phyloP scores from a whole-genome alignment of 2,888 invertebrate species.

The Salpingus planirostris region DNA sequence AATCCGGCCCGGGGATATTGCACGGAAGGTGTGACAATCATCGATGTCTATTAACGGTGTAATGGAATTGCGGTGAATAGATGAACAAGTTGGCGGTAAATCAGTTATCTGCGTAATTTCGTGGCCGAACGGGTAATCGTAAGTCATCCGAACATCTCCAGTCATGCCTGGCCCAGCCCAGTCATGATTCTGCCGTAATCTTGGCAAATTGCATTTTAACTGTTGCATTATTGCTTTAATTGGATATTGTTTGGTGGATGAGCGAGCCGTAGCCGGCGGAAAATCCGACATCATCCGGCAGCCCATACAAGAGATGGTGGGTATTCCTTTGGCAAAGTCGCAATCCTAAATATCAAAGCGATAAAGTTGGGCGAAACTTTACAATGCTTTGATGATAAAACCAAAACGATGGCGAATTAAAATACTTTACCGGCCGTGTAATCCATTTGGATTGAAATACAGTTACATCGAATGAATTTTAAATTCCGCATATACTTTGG shows the following conservation, averaged over 20 bases:
- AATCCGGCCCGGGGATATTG: no score
- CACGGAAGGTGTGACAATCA: constrained; percentile 2
- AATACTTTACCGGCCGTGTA: constrained; percentile 29
- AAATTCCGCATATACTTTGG: constrained; percentile 19
- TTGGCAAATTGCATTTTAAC: not conserved
- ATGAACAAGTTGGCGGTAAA: constrained; percentile 8
- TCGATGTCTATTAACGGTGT: constrained; percentile 8
- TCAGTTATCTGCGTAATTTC: constrained; percentile 11
- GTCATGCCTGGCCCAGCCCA: not conserved
- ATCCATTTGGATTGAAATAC: constrained; percentile 34
- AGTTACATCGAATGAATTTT: constrained; percentile 27
- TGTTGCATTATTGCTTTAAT: constrained; percentile 1
- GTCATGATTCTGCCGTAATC: no score
- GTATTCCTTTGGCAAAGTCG: constrained; percentile 4
- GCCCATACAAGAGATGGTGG: no score
- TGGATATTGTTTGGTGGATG: not conserved
- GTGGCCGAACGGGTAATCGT: constrained; percentile 1
- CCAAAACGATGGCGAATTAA: constrained; percentile 26
- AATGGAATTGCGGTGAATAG: constrained; percentile 5
- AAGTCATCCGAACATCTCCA: constrained; percentile 1
- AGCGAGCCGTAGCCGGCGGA: no score
- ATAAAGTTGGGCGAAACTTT: constrained; percentile 21
- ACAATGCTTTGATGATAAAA: constrained; percentile 23
- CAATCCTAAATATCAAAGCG: constrained; percentile 17
- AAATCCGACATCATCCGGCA: no score